Base-by-base conservation (phyloP, 1,140 invertebrate genomes). In the Hypothenemus hampei region DNA sequence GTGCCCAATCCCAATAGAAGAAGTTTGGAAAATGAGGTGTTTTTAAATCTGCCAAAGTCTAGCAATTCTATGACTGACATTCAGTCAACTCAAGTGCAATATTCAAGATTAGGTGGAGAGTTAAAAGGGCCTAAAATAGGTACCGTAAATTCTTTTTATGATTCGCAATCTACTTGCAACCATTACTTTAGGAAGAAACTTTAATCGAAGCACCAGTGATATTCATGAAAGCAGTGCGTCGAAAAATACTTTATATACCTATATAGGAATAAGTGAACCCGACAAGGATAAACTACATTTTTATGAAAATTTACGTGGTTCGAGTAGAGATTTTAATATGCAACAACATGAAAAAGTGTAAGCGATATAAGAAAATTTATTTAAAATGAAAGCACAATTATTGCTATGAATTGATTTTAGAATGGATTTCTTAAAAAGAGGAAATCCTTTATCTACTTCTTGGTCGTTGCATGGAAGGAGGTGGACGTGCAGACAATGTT, bases 401-500 rank as follows among this genome's bases (percentile, higher is more conserved):
- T n/a, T n/a, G n/a, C n/a, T n/a, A n/a, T 50, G 3, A 29, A n/a
- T n/a, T n/a, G 33, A 35, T 40, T 40, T 23, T 35, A 55, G 52
- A 11, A 46, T 55, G 45, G 20, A 4, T 15, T 24, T 49, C 33
- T 15, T 57, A 19, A 22, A 55, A 24, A 55, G 47, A 31, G 47
- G 18, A 22, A 55, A 47, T 40, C 44, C 52, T 3, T 40, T 55
- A 26, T 20, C 43, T 13, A 47, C 52, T 18, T 39, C 49, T 39
- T 66, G 64, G 62, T 50, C 59, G 7, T 49, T 53, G 43, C 62
- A 74, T 64, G 66, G 72, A 60, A 81, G 87, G 56, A 87, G 88
- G 82, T 93, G 89, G 89, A 87, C 86, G 39, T 93, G 89, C 74
- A 76, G 79, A 49, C 85, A 89, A 70, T 93, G 89, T 72, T 90